Evolutionary conservation across 2,797 vertebrate genomes (phyloP).

Genomic region (Gymnopithys bicolor): DNA sequence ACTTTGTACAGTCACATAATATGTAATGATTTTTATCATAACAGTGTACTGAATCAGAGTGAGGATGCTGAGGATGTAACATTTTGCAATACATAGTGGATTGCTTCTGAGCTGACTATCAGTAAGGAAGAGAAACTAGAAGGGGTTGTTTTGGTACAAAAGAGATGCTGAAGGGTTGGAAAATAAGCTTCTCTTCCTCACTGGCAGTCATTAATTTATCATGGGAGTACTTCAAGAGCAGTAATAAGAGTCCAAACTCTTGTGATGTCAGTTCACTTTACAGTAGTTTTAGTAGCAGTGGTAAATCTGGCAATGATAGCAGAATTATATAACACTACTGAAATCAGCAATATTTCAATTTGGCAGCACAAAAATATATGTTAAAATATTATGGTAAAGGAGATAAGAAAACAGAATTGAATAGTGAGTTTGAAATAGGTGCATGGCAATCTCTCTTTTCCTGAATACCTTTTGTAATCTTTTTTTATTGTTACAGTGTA

Average conservation of each 20-base stretch:
- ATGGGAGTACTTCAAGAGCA: neutral
- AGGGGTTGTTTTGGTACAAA: neutral
- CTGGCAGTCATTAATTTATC: neutral
- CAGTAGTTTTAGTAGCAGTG: conserved; percentile 21
- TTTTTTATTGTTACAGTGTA: conserved; percentile 35
- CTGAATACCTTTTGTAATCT: conserved; percentile 34
- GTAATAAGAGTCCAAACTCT: neutral
- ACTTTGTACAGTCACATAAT: neutral
- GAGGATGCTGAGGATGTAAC: neutral
- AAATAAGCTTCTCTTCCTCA: neutral
- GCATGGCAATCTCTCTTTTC: neutral
- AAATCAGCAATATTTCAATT: conserved; percentile 40
- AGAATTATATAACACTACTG: neutral
- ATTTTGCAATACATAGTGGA: neutral
- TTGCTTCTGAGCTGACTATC: neutral
- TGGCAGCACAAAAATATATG: neutral
- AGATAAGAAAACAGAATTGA: conserved; percentile 45
- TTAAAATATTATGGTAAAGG: conserved; percentile 50
- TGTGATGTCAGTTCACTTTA: neutral
- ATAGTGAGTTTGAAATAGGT: neutral
- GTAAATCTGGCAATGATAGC: conserved; percentile 4
- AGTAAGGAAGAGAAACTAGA: neutral
- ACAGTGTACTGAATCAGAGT: neutral
- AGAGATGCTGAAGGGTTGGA: neutral
- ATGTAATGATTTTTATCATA: neutral